Conservation (phyloP, 2,888 invertebrate species). For the Helleia helle region DNA sequence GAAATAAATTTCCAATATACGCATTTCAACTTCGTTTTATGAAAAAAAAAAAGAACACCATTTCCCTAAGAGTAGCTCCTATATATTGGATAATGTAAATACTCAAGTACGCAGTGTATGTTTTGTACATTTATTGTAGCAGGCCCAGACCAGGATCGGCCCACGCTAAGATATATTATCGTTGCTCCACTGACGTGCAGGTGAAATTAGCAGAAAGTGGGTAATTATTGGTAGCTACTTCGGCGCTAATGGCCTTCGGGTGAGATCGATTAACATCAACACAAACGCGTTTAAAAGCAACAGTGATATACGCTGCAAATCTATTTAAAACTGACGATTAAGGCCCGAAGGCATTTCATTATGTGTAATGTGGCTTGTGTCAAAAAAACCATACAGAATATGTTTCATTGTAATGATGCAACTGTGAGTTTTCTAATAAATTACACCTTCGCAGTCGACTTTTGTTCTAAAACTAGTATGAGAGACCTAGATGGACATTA, state of each 20-base stretch:
- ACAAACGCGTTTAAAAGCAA: conserved; percentile 33
- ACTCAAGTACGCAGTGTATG: too few relatives aligned
- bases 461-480: too few relatives aligned
- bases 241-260: conserved; percentile 26
- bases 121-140: too few relatives aligned
- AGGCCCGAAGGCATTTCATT: conserved; percentile 6
- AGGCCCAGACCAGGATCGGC: too few relatives aligned
- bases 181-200: conserved; percentile 23
- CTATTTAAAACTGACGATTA: conserved; percentile 28
- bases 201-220: conserved; percentile 35
- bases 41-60: too few relatives aligned
- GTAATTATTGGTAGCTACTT: conserved; percentile 29
- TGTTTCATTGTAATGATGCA: neutral
- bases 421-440: too few relatives aligned
- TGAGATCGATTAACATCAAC: conserved; percentile 49
- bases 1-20: too few relatives aligned
- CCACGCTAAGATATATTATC: conserved; percentile 1
- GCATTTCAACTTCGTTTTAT: too few relatives aligned
- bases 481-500: too few relatives aligned
- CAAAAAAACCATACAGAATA: neutral
- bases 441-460: too few relatives aligned
- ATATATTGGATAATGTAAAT: too few relatives aligned
- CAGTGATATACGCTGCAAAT: conserved; percentile 40
- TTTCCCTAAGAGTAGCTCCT: too few relatives aligned
- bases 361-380: neutral